Base-by-base conservation (phyloP, 2,888 invertebrate species). In the Portevinia maculata region DNA sequence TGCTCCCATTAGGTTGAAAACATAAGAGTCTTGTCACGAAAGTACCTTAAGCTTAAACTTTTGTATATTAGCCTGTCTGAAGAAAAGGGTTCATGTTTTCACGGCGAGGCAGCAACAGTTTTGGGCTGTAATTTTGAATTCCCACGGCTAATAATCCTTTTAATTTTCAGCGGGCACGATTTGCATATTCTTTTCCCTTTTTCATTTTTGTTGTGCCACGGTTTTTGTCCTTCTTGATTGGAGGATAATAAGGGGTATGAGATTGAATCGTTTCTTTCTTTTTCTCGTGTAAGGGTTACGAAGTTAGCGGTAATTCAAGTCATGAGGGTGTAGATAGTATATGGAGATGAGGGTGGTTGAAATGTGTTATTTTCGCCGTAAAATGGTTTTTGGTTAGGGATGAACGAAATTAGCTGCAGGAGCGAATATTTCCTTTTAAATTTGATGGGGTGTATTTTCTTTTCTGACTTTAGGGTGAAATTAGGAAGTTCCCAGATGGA, bases 91-190 rank as follows among this genome's bases (percentile, higher is more conserved):
- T 17, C 11, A 2, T 11, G 21, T 17, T 9, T 7, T 13, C 24
- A n/a, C 13, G 7, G 24, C 15, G 17, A 17, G 3, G 32, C 13
- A 65, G 57, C 64, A 65, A 64, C 73, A 57, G 64, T 48, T 48
- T 64, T 65, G 53, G 19, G 37, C 57, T 55, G 74, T 64, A 74
- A 65, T 57, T 75, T 50, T 17, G 67, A 46, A 75, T 75, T 67
- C 65, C 74, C 74, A 65, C 50, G 62, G 52, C 59, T 55, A 75
- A 75, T 75, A 67, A 75, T 50, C 41, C 67, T 75, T 75, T 75
- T 75, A 65, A 75, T 75, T 75, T 75, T 75, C 74, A 57, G 34
- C 74, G 74, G 57, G 44, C 67, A 59, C 59, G 67, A 75, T 75
- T 75, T 67, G 67, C 74, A 75, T 75, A 59, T 50, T 57, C 32